A percentile compares a stretch with the other conserved stretches of the same genome.
Conservation (phyloP, 1,140 invertebrate species). For the Musca domestica region DNA sequence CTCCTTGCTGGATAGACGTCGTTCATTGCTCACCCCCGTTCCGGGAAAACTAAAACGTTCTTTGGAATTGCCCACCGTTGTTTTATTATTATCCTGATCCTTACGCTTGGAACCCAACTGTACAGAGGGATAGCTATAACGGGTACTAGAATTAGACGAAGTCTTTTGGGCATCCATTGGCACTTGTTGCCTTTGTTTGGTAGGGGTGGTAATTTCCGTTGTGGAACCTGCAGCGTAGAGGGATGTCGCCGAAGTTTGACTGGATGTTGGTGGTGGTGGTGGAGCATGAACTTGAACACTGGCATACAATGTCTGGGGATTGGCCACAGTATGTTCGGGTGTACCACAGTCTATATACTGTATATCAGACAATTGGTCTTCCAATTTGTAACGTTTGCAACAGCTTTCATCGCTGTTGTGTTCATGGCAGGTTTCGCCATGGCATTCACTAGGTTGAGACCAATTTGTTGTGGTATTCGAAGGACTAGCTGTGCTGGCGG, state of each 20-base stretch:
- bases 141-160: conserved; percentile 25
- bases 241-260: background rate
- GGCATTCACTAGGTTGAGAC: conserved; percentile 6
- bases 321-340: conserved; percentile 55
- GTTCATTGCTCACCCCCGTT: conserved; percentile 25
- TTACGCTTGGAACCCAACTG: conserved; percentile 49
- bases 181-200: conserved; percentile 4
- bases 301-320: conserved; percentile 35
- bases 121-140: conserved; percentile 51
- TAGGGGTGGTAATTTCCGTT: conserved; percentile 6
- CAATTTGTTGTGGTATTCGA: background rate
- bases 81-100: conserved; percentile 36
- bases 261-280: conserved; percentile 37
- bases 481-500: conserved; percentile 3
- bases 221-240: conserved; percentile 18
- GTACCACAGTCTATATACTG: conserved; percentile 66
- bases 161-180: background rate
- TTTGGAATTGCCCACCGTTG: conserved; percentile 28
- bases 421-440: conserved; percentile 25
- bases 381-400: conserved; percentile 61
- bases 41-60: conserved; percentile 53
- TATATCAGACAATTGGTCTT: conserved; percentile 63
- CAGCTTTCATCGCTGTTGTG: conserved; percentile 52
- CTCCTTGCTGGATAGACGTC: conserved; percentile 6
- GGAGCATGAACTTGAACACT: conserved; percentile 49